Conservation (phyloP, 1,140 invertebrate species). For the Cataglyphis hispanica region DNA sequence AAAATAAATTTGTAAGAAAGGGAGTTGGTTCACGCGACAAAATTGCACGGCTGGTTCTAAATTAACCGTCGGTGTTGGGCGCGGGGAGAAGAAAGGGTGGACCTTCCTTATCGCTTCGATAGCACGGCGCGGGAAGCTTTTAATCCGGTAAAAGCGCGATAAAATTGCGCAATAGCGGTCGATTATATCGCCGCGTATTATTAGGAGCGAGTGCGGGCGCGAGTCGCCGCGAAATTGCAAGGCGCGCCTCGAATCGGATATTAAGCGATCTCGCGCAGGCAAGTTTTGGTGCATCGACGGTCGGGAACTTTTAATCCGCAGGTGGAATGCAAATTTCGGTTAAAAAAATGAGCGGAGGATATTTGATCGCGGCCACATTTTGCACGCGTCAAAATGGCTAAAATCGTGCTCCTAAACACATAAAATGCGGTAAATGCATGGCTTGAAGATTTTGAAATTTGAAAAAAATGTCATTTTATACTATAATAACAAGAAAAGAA, state of each 20-base stretch:
- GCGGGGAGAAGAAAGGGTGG: constrained; percentile 31
- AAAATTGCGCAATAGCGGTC: constrained; percentile 52
- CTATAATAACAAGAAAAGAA: constrained; percentile 23
- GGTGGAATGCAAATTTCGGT: constrained; percentile 48
- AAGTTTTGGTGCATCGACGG: constrained; percentile 25
- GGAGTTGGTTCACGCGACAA: constrained; percentile 36
- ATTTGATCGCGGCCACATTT: constrained; percentile 7
- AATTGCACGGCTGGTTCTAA: constrained; percentile 43
- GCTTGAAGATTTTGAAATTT: neutral
- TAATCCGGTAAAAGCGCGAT: constrained; percentile 56
- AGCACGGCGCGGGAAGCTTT: constrained; percentile 34
- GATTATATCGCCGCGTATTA: constrained; percentile 59
- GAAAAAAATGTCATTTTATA: neutral
- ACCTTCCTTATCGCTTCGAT: constrained; percentile 53
- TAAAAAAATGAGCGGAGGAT: neutral
- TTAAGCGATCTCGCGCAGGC: constrained; percentile 44
- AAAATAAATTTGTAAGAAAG: constrained; percentile 16
- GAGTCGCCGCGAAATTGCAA: constrained; percentile 58
- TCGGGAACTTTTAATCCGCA: constrained; percentile 39
- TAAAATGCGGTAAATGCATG: neutral
- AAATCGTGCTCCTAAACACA: neutral
- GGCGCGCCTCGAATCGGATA: constrained; percentile 56
- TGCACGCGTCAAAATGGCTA: neutral
- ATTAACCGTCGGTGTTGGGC: constrained; percentile 34
- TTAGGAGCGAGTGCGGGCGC: constrained; percentile 53